A percentile compares a stretch with the other conserved stretches of the same genome.
These are phyloP conservation scores for Phalacrocorax carbo DNA, from an alignment of 2,113 vertebrate species.

Conservation along the genomic window DNA sequence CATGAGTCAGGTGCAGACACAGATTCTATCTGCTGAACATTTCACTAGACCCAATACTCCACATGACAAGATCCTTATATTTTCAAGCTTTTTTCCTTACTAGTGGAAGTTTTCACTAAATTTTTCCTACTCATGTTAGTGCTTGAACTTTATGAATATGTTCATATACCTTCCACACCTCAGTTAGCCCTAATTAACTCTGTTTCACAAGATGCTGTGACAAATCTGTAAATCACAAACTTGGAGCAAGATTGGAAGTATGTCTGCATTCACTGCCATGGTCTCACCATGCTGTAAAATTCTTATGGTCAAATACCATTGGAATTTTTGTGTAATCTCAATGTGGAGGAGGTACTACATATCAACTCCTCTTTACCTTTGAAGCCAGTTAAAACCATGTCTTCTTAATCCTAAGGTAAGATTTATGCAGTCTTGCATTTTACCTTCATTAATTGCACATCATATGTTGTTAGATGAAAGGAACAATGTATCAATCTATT, in stretches of 20 bases:
- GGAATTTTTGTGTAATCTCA: neutral
- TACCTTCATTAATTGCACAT: neutral
- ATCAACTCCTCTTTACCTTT: neutral
- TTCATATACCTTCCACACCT: neutral
- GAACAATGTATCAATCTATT: neutral
- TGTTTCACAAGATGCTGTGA: neutral
- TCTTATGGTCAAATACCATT: neutral
- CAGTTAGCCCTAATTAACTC: neutral
- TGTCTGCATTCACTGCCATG: neutral
- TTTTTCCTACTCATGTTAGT: neutral
- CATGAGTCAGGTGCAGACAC: neutral
- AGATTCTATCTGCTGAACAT: neutral
- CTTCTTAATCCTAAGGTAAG: neutral
- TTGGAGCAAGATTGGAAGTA: neutral
- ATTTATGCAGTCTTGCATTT: neutral
- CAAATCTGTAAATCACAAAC: neutral
- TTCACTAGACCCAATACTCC: neutral
- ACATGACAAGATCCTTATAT: rapidly evolving
- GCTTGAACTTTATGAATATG: neutral
- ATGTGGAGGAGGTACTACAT: neutral
- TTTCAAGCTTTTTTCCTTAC: neutral
- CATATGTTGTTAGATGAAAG: neutral
- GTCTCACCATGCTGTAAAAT: neutral
- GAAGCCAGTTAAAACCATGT: neutral
- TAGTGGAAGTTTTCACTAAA: neutral